Evolutionary conservation across 1,140 invertebrate genomes (phyloP).

Genomic region (Papilio helenus): DNA sequence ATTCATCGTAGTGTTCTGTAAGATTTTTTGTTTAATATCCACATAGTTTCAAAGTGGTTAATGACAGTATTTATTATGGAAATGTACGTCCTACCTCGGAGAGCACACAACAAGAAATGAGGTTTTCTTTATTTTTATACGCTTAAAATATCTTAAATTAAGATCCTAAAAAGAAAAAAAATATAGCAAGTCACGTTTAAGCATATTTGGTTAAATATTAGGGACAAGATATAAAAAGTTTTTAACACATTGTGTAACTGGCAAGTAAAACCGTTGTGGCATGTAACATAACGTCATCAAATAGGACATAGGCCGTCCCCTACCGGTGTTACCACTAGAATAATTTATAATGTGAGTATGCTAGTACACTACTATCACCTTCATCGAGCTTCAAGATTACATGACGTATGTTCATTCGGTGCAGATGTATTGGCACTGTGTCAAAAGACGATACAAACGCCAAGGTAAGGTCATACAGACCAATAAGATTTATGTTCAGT

Average conservation of each 20-base stretch:
- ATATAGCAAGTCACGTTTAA: no score
- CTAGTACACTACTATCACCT: constrained; percentile 33
- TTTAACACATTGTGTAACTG: not conserved
- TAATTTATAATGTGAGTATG: not conserved
- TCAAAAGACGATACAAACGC: constrained; percentile 51
- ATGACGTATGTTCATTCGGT: constrained; percentile 50
- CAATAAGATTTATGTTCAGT: constrained; percentile 44
- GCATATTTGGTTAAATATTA: no score
- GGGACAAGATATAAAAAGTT: not conserved
- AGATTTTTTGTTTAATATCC: not conserved
- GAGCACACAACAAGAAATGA: not conserved
- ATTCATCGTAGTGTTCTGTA: not conserved
- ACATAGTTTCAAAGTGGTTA: not conserved
- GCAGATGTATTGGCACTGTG: constrained; percentile 63
- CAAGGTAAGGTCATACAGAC: constrained; percentile 65
- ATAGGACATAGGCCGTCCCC: not conserved
- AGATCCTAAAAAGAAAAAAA: no score
- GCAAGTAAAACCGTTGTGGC: no score
- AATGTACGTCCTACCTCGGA: not conserved
- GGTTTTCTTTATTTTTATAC: not conserved
- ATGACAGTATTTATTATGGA: not conserved
- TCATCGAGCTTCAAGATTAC: constrained; percentile 44
- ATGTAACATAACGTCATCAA: not conserved
- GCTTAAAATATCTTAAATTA: not conserved
- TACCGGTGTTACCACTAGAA: not conserved